Percentiles rank a stretch among this genome's conserved stretches.
Evolutionary conservation across 2,888 invertebrate genomes (phyloP).

Genomic region (Cheilosia variabilis): DNA sequence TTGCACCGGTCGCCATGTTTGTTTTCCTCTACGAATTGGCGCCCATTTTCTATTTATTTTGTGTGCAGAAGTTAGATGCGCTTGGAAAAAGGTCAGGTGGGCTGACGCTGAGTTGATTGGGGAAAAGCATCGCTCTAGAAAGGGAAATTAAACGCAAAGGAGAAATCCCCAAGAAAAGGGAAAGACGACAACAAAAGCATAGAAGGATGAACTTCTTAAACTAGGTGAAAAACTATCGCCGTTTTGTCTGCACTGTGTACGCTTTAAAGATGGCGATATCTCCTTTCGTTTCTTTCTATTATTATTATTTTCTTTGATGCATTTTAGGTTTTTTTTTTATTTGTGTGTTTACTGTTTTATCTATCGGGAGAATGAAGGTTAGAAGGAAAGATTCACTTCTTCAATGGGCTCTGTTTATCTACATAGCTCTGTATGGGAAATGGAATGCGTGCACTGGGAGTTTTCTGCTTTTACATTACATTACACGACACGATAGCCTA

Average conservation of each 20-base stretch:
- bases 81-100: slow-evolving; percentile 66
- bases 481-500: slow-evolving; percentile 57
- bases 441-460: slow-evolving; percentile 39
- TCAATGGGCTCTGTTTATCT: background rate
- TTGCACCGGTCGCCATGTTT: slow-evolving; percentile 71
- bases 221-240: slow-evolving; percentile 74
- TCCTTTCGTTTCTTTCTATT: slow-evolving; percentile 27
- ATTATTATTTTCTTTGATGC: slow-evolving; percentile 13
- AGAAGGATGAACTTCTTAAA: slow-evolving; percentile 72
- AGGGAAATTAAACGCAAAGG: slow-evolving; percentile 66
- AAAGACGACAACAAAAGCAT: slow-evolving; percentile 40
- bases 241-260: slow-evolving; percentile 55
- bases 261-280: slow-evolving; percentile 60
- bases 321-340: background rate
- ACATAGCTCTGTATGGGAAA: background rate
- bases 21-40: slow-evolving; percentile 64
- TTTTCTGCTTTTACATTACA: slow-evolving; percentile 3
- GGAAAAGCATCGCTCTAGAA: slow-evolving; percentile 49
- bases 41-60: slow-evolving; percentile 65
- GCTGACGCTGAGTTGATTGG: slow-evolving; percentile 17
- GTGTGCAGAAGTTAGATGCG: slow-evolving; percentile 42
- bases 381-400: slow-evolving; percentile 29
- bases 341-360: slow-evolving; percentile 3
- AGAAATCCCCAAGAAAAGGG: slow-evolving; percentile 49
- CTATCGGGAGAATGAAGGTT: slow-evolving; percentile 8